phyloP scores from a whole-genome alignment of 2,888 invertebrate genomes.

The Noctua janthina region DNA sequence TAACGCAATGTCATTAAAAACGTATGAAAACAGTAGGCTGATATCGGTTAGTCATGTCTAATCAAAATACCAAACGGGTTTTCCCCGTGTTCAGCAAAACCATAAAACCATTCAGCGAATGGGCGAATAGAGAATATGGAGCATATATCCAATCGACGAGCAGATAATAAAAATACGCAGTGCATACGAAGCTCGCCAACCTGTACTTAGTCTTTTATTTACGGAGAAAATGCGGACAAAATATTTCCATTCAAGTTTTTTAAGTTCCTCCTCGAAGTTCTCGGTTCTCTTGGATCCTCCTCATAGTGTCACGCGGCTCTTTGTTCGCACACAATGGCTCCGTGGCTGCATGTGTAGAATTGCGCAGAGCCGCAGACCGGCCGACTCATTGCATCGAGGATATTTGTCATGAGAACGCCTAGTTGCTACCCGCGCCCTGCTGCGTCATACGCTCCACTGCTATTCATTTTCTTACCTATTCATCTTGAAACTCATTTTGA shows the following conservation, averaged over 20 bases:
- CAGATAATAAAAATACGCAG: slow-evolving; percentile 57
- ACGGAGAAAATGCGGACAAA: slow-evolving; percentile 79
- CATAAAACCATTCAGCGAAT: slow-evolving; percentile 23
- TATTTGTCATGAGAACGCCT: slow-evolving; percentile 80
- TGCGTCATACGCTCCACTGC: slow-evolving; percentile 61
- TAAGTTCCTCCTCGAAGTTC: slow-evolving; percentile 84
- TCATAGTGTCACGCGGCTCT: slow-evolving; percentile 82
- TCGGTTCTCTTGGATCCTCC: slow-evolving; percentile 78
- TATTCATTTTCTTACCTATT: slow-evolving; percentile 75
- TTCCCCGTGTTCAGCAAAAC: slow-evolving; percentile 32
- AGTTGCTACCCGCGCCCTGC: slow-evolving; percentile 61
- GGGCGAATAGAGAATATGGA: slow-evolving; percentile 15
- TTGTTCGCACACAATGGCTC: slow-evolving; percentile 86
- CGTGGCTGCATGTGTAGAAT: slow-evolving; percentile 81
- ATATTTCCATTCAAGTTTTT: slow-evolving; percentile 86
- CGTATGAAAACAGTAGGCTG: slow-evolving; percentile 26
- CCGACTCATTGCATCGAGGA: slow-evolving; percentile 79
- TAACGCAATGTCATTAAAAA: slow-evolving; percentile 28
- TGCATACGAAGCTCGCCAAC: slow-evolving; percentile 65
- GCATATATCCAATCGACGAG: slow-evolving; percentile 39
- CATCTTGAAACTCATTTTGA: slow-evolving; percentile 62
- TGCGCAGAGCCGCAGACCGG: slow-evolving; percentile 81
- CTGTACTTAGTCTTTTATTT: slow-evolving; percentile 72
- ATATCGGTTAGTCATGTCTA: slow-evolving; percentile 42
- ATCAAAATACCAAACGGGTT: slow-evolving; percentile 33